phyloP scores from a whole-genome alignment of 2,888 invertebrate genomes.

The Thymelicus lineola region DNA sequence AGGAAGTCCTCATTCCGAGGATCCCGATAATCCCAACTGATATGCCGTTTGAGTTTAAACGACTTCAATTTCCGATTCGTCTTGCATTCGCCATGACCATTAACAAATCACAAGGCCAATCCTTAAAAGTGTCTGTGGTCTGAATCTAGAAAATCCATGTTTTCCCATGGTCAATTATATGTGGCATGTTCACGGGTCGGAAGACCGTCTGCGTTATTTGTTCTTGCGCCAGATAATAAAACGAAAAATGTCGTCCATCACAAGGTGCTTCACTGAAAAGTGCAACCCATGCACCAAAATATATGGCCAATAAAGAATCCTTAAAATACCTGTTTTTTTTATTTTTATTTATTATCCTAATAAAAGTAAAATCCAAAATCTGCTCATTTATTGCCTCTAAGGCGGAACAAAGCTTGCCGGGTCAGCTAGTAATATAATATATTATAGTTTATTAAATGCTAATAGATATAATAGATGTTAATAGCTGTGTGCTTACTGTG shows the following conservation, averaged over 20 bases:
- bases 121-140: slow-evolving; percentile 27
- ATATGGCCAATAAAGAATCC: too few species aligned
- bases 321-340: too few species aligned
- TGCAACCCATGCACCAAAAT: too few species aligned
- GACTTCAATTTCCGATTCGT: slow-evolving; percentile 49
- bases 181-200: too few species aligned
- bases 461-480: too few species aligned
- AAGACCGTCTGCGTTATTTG: too few species aligned
- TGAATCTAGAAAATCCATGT: slow-evolving; percentile 43
- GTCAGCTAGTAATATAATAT: slow-evolving; percentile 20
- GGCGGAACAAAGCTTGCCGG: slow-evolving; percentile 22
- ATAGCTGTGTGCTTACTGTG: too few species aligned
- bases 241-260: too few species aligned
- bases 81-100: slow-evolving; percentile 45
- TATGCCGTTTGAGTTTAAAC: slow-evolving; percentile 43
- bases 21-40: slow-evolving; percentile 43
- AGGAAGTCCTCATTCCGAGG: slow-evolving; percentile 44
- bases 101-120: slow-evolving; percentile 49
- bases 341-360: slow-evolving; percentile 3
- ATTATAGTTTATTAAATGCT: background rate
- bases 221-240: too few species aligned
- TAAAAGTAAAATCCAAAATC: slow-evolving; percentile 24
- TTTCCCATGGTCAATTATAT: too few species aligned
- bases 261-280: too few species aligned
- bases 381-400: slow-evolving; percentile 33